phyloP scores from a whole-genome alignment of 2,888 invertebrate genomes.

The Mesochorus sp. region DNA sequence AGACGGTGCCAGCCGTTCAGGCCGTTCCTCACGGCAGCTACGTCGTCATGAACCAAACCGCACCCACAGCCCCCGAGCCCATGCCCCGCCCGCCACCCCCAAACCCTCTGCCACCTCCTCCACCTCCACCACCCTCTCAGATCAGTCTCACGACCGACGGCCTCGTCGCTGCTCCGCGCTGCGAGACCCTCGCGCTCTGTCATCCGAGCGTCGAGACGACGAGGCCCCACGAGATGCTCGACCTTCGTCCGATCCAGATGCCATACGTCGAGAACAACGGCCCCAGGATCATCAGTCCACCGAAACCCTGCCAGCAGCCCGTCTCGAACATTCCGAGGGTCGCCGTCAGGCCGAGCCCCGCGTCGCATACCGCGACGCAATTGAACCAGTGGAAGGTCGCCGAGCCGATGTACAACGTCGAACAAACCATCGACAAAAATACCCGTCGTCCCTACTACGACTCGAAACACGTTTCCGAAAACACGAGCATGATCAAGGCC shows the following conservation, averaged over 20 bases:
- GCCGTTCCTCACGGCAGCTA: constrained; percentile 71
- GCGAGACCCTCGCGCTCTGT: constrained; percentile 67
- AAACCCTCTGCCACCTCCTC: constrained; percentile 30
- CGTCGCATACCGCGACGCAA: constrained; percentile 68
- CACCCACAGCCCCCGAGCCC: constrained; percentile 68
- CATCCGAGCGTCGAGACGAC: constrained; percentile 65
- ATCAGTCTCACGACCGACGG: constrained; percentile 36
- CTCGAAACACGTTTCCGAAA: constrained; percentile 78
- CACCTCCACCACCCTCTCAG: constrained; percentile 14
- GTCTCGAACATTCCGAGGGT: constrained; percentile 76
- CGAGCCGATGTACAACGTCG: constrained; percentile 72
- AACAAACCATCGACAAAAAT: constrained; percentile 73
- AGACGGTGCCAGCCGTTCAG: constrained; percentile 64
- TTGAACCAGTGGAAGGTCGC: constrained; percentile 73
- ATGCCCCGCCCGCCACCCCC: constrained; percentile 34
- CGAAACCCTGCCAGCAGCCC: constrained; percentile 68
- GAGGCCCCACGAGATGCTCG: constrained; percentile 62
- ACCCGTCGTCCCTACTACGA: constrained; percentile 78
- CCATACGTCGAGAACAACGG: constrained; percentile 56
- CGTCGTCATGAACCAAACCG: constrained; percentile 75
- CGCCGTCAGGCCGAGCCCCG: constrained; percentile 78
- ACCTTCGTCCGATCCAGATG: constrained; percentile 61
- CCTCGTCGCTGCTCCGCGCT: constrained; percentile 66
- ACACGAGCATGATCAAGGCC: constrained; percentile 79
- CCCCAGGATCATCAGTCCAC: constrained; percentile 45